Base-by-base conservation (phyloP, 2,113 vertebrate genomes). In the Ramphastos sulfuratus region DNA sequence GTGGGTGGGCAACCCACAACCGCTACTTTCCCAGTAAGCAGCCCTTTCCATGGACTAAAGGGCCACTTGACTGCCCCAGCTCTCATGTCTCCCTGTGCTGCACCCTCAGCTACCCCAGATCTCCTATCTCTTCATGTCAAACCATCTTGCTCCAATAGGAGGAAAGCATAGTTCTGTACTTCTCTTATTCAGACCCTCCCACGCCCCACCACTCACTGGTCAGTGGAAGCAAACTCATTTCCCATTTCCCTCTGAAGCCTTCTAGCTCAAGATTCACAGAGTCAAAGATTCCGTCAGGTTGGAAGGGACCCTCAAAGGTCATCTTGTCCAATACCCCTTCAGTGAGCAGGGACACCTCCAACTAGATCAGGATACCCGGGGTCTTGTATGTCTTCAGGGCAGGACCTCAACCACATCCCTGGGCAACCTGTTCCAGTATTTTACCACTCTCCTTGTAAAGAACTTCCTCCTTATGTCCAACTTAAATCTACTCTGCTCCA, bases 21-120 rank as follows among this genome's bases (percentile, higher is more conserved):
- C 2, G 4, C 10, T 5, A 1, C 30, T 30, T 59, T 24, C 23
- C 52, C 6, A 4, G 61, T 15, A 70, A 78, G 27, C 0, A 1
- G 27, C 64, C 37, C 20, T 71, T 0, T 0, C 24, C n/a, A 18
- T 1, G 5, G 30, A 15, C 30, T 70, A n/a, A 56, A 63, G 83
- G 39, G 30, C n/a, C 39, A 63, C 55, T 25, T 24, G 59, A 50
- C 63, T 72, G 6, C 37, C 56, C 28, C 18, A 4, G 14, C 13
- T 65, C 48, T 65, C 44, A 50, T 1, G 13, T 52, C 11, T 10
- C 58, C 64, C 61, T 31, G 8, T 30, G 12, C 15, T 13, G 16
- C 20, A 66, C 9, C 20, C 33, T 81, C 7, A 4, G 55, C 28
- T 7, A 17, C 8, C 2, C 10, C 18, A 54, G n/a, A 4, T n/a